A percentile compares a stretch with the other conserved stretches of the same genome.
Conservation (phyloP, 1,140 invertebrate species). For the Bactericera cockerelli region DNA sequence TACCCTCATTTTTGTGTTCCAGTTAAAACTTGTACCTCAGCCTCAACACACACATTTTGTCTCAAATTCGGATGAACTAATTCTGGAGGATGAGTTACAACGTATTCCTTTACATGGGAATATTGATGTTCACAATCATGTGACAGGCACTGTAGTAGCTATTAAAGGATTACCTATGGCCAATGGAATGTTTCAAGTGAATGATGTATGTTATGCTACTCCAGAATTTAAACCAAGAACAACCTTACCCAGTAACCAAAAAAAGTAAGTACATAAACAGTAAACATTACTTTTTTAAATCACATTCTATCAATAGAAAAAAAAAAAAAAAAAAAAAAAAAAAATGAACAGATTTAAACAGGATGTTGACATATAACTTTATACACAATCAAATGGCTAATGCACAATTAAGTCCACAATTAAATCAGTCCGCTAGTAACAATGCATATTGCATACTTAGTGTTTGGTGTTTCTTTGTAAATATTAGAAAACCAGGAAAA, state of each 20-base stretch:
- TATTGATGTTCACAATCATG: slow-evolving; percentile 38
- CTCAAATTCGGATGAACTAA: slow-evolving; percentile 53
- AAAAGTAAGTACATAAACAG: too few relatives aligned
- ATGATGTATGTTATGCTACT: slow-evolving; percentile 54
- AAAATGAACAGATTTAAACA: too few relatives aligned
- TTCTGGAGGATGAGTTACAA: slow-evolving; percentile 83
- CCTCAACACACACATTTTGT: slow-evolving; percentile 39
- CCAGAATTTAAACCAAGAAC: slow-evolving; percentile 23
- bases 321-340: too few relatives aligned
- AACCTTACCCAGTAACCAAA: slow-evolving; percentile 6
- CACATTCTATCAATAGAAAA: too few relatives aligned
- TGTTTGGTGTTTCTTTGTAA: too few relatives aligned
- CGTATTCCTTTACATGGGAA: slow-evolving; percentile 56
- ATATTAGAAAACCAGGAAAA: too few relatives aligned
- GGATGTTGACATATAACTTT: too few relatives aligned
- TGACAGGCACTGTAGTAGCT: slow-evolving; percentile 51
- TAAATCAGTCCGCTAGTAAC: too few relatives aligned
- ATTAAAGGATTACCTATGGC: slow-evolving; percentile 28
- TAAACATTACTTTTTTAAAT: too few relatives aligned
- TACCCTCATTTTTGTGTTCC: slow-evolving; percentile 19
- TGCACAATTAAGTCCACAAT: too few relatives aligned
- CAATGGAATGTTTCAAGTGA: slow-evolving; percentile 53
- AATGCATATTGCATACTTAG: too few relatives aligned
- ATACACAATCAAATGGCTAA: too few relatives aligned
- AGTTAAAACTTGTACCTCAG: slow-evolving; percentile 62